Conservation (phyloP, 2,888 invertebrate species). For the Drosophila colorata region DNA sequence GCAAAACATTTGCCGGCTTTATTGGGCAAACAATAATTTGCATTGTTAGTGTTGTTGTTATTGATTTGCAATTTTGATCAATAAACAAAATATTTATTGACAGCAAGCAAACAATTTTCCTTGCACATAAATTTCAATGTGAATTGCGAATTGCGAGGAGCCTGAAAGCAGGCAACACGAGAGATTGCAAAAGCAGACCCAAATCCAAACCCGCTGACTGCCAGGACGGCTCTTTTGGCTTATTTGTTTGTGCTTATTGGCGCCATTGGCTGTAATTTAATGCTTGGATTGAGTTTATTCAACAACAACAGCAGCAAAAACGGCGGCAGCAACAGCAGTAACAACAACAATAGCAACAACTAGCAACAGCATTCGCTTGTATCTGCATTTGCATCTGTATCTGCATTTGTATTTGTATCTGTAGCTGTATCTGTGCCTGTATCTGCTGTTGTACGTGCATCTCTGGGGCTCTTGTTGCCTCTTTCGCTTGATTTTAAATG, state of each 20-base stretch:
- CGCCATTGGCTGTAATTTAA: constrained; percentile 74
- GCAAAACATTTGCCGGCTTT: constrained; percentile 7
- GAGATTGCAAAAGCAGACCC: constrained; percentile 2
- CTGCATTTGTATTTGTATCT: constrained; percentile 9
- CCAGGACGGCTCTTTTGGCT: constrained; percentile 35
- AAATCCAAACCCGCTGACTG: constrained; percentile 17
- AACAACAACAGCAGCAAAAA: constrained; percentile 45
- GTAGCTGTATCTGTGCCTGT: constrained; percentile 5
- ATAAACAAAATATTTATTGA: constrained; percentile 59
- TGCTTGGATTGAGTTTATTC: constrained; percentile 75
- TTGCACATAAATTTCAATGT: constrained; percentile 39
- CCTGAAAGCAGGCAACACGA: constrained; percentile 41
- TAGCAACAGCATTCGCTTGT: constrained; percentile 25
- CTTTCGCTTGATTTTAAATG: constrained; percentile 37
- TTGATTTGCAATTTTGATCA: constrained; percentile 60
- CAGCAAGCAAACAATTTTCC: constrained; percentile 55
- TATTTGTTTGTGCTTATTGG: constrained; percentile 58
- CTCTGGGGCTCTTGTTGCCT: constrained; percentile 4
- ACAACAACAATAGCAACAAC: too few relatives aligned
- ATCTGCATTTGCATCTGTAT: constrained; percentile 19
- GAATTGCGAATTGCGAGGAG: constrained; percentile 24
- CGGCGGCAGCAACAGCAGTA: not conserved
- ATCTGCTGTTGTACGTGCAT: constrained; percentile 1
- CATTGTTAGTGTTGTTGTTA: constrained; percentile 12
- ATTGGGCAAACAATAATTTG: constrained; percentile 41